Conservation (phyloP, 1,140 invertebrate genomes). For the Hyles euphorbiae region DNA sequence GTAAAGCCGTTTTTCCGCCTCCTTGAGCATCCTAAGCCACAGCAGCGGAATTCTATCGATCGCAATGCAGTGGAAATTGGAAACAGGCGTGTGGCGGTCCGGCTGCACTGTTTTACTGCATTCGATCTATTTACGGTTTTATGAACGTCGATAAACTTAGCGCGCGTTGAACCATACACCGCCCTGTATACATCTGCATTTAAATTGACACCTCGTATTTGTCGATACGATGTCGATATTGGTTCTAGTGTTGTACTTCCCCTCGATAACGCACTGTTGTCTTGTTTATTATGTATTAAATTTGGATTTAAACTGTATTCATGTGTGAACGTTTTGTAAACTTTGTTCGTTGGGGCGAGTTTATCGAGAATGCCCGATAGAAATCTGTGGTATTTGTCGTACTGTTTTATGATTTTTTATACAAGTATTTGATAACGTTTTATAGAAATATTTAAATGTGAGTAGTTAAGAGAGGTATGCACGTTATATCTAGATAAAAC, state of each 20-base stretch:
- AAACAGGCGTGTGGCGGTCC: slow-evolving; percentile 36
- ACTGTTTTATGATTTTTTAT: too few species aligned
- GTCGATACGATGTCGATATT: not conserved
- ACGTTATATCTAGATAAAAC: too few species aligned
- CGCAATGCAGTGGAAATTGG: slow-evolving; percentile 55
- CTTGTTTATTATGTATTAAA: not conserved
- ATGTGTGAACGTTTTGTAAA: too few species aligned
- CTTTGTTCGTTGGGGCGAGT: too few species aligned
- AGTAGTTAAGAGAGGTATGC: too few species aligned
- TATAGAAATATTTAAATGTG: too few species aligned
- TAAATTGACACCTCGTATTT: slow-evolving; percentile 18
- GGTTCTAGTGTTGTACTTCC: not conserved
- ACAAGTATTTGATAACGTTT: too few species aligned
- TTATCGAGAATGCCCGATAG: too few species aligned
- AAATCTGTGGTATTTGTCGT: too few species aligned
- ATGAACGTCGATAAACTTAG: slow-evolving; percentile 44
- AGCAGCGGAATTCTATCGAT: slow-evolving; percentile 52
- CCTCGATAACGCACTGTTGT: not conserved
- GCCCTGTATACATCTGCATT: slow-evolving; percentile 21
- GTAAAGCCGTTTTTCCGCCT: too few species aligned
- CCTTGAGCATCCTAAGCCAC: too few species aligned
- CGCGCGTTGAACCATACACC: slow-evolving; percentile 30
- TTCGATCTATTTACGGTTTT: slow-evolving; percentile 63
- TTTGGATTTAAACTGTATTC: too few species aligned
- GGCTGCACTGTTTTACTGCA: slow-evolving; percentile 48